A percentile compares a stretch with the other conserved stretches of the same genome.
Conservation (phyloP, 2,797 vertebrate species). For the Crenuchus spilurus region DNA sequence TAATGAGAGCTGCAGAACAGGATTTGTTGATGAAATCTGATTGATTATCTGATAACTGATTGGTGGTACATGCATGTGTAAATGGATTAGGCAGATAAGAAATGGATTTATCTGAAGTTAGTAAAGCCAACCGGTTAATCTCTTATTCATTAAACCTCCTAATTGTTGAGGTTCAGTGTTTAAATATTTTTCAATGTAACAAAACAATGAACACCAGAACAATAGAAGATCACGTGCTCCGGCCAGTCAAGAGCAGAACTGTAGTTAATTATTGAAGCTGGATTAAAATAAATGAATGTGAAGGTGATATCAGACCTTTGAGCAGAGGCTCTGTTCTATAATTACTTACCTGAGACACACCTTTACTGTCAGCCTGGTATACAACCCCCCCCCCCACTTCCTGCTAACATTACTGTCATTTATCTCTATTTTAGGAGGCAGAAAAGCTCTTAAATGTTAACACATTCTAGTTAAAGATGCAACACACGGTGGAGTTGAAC, state of each 20-base stretch:
- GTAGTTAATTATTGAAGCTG: not conserved
- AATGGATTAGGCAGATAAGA: not conserved
- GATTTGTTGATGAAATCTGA: conserved; percentile 5
- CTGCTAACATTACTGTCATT: conserved; percentile 49
- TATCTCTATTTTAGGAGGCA: conserved; percentile 45
- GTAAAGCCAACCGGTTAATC: no score
- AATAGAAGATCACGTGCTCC: no score
- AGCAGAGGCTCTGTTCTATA: conserved; percentile 31
- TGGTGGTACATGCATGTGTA: not conserved
- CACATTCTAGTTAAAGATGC: no score
- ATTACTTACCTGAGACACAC: conserved; percentile 36
- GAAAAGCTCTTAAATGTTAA: no score
- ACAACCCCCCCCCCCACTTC: conserved; percentile 25
- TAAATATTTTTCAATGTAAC: no score
- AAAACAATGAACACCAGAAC: no score
- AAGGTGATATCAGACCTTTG: conserved; percentile 3
- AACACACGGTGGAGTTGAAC: not conserved
- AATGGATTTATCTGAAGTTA: no score
- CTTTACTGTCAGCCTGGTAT: conserved; percentile 35
- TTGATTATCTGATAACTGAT: conserved; percentile 2
- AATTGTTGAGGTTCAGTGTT: no score
- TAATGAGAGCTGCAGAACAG: not conserved
- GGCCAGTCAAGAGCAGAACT: no score
- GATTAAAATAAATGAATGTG: conserved; percentile 5
- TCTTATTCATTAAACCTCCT: no score